phyloP scores from a whole-genome alignment of 2,797 vertebrate species.

The Sciurus carolinensis region DNA sequence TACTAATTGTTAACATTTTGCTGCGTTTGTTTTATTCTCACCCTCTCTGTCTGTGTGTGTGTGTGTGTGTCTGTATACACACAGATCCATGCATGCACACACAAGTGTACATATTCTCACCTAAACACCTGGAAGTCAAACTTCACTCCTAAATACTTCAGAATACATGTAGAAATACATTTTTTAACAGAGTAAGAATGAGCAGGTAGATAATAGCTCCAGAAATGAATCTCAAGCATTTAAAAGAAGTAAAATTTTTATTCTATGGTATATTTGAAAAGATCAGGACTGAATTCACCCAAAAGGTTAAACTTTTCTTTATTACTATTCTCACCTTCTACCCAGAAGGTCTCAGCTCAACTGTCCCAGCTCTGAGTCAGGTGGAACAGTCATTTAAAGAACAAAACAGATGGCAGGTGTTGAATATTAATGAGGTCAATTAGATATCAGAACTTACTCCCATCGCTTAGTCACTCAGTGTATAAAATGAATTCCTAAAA shows the following conservation, averaged over 20 bases:
- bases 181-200: background rate
- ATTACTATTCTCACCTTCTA: background rate
- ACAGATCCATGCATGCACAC: background rate
- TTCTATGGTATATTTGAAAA: background rate
- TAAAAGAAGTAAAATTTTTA: background rate
- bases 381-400: background rate
- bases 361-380: conserved; percentile 63
- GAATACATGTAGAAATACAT: background rate
- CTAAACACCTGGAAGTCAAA: background rate
- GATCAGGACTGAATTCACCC: background rate
- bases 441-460: background rate
- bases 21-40: background rate
- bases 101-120: background rate
- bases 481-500: conserved; percentile 59
- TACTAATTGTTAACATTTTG: background rate
- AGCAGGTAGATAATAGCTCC: background rate
- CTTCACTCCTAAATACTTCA: background rate
- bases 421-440: background rate
- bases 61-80: too few relatives aligned
- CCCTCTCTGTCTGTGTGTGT: background rate
- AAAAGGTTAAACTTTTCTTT: background rate
- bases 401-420: background rate
- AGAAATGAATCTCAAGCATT: background rate
- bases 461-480: background rate
- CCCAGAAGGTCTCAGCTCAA: background rate